Evolutionary conservation across 2,797 vertebrate species (phyloP).

Genomic region (Microcaecilia unicolor): DNA sequence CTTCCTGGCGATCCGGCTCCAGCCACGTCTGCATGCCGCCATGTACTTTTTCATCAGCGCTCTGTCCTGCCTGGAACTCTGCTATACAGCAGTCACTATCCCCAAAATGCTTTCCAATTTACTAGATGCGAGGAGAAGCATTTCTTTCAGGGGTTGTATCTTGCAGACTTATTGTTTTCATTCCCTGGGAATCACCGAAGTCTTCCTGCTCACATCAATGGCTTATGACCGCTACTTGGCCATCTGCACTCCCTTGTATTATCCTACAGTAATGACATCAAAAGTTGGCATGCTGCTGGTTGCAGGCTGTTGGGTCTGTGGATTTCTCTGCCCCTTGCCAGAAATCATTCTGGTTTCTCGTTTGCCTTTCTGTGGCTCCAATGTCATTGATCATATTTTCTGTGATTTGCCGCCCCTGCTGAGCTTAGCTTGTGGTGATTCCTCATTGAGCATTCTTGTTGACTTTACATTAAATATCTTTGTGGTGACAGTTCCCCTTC

Average conservation of each 20-base stretch:
- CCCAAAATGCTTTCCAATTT: conserved; percentile 31
- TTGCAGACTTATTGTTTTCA: conserved; percentile 37
- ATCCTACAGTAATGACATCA: conserved; percentile 35
- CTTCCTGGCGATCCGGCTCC: conserved; percentile 16
- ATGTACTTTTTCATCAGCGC: conserved; percentile 26
- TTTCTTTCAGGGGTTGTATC: conserved; percentile 30
- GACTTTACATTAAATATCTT: conserved; percentile 44
- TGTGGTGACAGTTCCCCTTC: conserved; percentile 38
- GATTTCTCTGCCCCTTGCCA: conserved; percentile 12
- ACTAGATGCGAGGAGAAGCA: conserved; percentile 21
- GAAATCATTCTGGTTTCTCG: conserved; percentile 43
- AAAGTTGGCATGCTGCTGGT: conserved; percentile 19
- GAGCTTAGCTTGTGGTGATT: conserved; percentile 36
- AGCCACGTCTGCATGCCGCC: conserved; percentile 20
- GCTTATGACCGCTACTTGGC: conserved; percentile 34
- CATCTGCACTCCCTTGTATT: conserved; percentile 33
- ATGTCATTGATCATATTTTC: conserved; percentile 52
- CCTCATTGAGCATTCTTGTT: conserved; percentile 31
- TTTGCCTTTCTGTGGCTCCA: conserved; percentile 54
- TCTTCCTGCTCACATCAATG: conserved; percentile 35
- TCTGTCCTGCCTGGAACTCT: conserved; percentile 28
- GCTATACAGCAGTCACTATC: conserved; percentile 21
- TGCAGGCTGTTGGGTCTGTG: conserved; percentile 23
- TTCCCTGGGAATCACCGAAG: conserved; percentile 23
- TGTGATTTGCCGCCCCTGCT: conserved; percentile 59